Evolutionary conservation across 2,888 invertebrate genomes (phyloP).

Genomic region (Apamea epomidion): DNA sequence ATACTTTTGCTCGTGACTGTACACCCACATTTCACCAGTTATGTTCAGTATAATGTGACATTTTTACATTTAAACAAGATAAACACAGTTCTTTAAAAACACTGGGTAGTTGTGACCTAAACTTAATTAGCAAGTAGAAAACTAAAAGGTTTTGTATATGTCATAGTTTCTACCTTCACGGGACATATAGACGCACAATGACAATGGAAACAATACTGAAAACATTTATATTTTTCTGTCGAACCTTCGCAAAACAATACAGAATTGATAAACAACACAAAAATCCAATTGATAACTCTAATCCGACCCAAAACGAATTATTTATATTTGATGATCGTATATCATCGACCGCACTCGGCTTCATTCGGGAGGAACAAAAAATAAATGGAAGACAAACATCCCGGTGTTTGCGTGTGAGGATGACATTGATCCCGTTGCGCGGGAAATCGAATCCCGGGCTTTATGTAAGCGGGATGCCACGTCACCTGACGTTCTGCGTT

Average conservation of each 20-base stretch:
- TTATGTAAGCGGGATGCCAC: conserved; percentile 57
- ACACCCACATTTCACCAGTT: too few species aligned
- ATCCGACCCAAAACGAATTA: conserved; percentile 38
- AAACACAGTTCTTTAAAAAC: background rate
- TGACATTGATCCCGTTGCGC: conserved; percentile 63
- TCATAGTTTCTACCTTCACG: background rate
- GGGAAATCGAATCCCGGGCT: conserved; percentile 61
- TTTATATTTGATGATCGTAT: conserved; percentile 43
- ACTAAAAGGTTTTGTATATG: background rate
- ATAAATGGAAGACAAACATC: conserved; percentile 62
- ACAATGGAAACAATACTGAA: conserved; percentile 2
- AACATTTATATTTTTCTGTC: background rate
- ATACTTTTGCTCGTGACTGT: too few species aligned
- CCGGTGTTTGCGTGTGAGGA: conserved; percentile 50
- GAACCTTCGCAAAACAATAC: conserved; percentile 16
- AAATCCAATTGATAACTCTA: conserved; percentile 43
- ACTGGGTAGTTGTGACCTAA: background rate
- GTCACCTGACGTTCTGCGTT: conserved; percentile 42
- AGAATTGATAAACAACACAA: conserved; percentile 21
- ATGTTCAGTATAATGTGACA: background rate
- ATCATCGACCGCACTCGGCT: conserved; percentile 34
- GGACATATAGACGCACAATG: too few species aligned
- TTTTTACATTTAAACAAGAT: background rate
- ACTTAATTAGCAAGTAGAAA: too few species aligned
- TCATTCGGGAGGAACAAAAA: conserved; percentile 38